Evolutionary conservation across 2,888 invertebrate species (phyloP), one percentile per base, ranked within the genome.

Genomic region (Caenorhabditis becei): DNA sequence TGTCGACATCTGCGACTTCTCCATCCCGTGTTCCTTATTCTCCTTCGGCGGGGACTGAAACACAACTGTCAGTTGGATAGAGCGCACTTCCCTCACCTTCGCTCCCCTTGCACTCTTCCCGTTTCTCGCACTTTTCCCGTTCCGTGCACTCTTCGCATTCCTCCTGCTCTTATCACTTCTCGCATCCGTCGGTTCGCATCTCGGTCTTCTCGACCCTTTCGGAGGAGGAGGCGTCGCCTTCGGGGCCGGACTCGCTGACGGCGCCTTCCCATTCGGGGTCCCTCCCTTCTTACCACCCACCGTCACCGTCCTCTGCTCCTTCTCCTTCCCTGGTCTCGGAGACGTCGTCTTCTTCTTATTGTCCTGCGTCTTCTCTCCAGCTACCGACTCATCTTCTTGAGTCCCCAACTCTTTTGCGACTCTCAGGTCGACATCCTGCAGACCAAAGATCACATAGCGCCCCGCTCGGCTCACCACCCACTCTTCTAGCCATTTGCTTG

Each of bases 401-500:
- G 59, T 53, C 37, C 61, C 37, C 59, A 70, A 47, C 51, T 59
- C 61, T 24, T 53, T 70, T 18, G 32, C 51, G 35, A 58, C 49
- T 59, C 28, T 69, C 18, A 35, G 61, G 61, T 61, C 70, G 35
- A 61, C 41, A 53, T 61, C 70, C 70, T 70, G 35, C 16, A 67
- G 32, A 18, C 32, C 32, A 32, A 32, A 10, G 32, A 32, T 32
- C 32, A 23, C 54, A 14, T 16, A 61, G n/a, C n/a, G n/a, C n/a
- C n/a, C n/a, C n/a, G n/a, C n/a, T n/a, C n/a, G n/a, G n/a, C n/a
- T n/a, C n/a, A n/a, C n/a, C n/a, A n/a, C n/a, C n/a, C n/a, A n/a
- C 70, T 53, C 61, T 70, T 61, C 53, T 70, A 53, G 70, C 70
- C 70, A 70, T 70, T 61, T 61, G 70, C 70, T 53, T 70, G 61